These are phyloP conservation scores for Ranitomeya imitator DNA, from an alignment of 2,113 vertebrate genomes.

Conservation along the genomic window DNA sequence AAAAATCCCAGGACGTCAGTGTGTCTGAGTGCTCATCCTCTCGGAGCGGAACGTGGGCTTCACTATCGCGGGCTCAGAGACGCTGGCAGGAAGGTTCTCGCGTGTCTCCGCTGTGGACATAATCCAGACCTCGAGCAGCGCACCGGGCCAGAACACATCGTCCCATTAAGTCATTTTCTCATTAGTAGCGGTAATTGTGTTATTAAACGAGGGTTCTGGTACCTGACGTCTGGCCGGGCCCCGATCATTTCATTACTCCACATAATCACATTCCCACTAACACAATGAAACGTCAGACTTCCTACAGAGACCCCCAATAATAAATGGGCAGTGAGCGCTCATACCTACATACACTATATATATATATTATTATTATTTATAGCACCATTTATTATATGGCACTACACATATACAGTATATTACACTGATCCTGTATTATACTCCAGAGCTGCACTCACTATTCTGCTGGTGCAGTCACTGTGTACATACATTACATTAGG, in stretches of 20 bases:
- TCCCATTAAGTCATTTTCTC: constrained; percentile 20
- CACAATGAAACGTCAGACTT: not conserved
- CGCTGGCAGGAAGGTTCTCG: not conserved
- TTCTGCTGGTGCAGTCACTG: too few species aligned
- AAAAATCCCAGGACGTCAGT: not conserved
- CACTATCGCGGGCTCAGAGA: not conserved
- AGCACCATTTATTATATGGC: too few species aligned
- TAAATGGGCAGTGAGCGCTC: too few species aligned
- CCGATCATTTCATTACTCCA: constrained; percentile 35
- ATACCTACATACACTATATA: too few species aligned
- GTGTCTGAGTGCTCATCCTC: not conserved
- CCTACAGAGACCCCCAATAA: not conserved
- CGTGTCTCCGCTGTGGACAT: not conserved
- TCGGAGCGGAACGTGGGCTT: too few species aligned
- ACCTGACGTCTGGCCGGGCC: not conserved
- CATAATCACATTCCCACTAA: constrained; percentile 20
- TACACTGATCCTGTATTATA: too few species aligned
- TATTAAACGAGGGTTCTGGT: constrained; percentile 4
- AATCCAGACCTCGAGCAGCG: not conserved
- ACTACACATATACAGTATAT: too few species aligned
- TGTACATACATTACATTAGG: too few species aligned
- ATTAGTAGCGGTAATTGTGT: constrained; percentile 13
- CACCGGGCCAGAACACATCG: not conserved
- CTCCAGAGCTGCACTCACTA: too few species aligned
- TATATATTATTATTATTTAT: too few species aligned